Conservation (phyloP, 35 echinoderm and acorn worm species). For the Hemicentrotus pulcherrimus region DNA sequence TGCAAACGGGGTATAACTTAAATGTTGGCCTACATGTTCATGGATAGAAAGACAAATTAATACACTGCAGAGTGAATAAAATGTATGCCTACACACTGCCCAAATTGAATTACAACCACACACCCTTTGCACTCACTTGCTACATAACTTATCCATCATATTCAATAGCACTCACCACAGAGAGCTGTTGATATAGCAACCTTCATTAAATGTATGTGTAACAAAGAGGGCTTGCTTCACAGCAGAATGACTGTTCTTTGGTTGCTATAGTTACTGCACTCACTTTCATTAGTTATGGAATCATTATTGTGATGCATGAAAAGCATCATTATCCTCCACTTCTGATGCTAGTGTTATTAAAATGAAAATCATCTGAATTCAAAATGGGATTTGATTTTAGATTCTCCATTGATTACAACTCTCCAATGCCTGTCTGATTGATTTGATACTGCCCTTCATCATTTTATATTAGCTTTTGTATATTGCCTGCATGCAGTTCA, state of each 20-base stretch:
- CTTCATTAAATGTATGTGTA: neutral
- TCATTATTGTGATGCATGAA: neutral
- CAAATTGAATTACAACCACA: neutral
- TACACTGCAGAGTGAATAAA: neutral
- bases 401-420: neutral
- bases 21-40: neutral
- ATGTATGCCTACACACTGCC: neutral
- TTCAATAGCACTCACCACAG: neutral
- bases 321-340: neutral
- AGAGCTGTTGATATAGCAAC: conserved; percentile 17
- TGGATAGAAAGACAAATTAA: neutral
- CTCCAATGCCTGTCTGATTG: neutral
- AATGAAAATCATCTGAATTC: neutral
- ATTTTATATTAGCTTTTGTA: neutral
- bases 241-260: neutral
- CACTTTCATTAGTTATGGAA: neutral
- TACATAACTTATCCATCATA: neutral
- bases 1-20: neutral
- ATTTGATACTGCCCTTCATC: neutral
- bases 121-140: neutral
- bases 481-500: neutral
- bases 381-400: neutral
- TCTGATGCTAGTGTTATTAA: neutral
- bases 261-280: neutral
- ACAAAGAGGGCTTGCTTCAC: neutral